Percentiles rank a stretch among this genome's conserved stretches.
Conservation (phyloP, 2,888 invertebrate genomes). For the Amblyjoppa fuscipennis region DNA sequence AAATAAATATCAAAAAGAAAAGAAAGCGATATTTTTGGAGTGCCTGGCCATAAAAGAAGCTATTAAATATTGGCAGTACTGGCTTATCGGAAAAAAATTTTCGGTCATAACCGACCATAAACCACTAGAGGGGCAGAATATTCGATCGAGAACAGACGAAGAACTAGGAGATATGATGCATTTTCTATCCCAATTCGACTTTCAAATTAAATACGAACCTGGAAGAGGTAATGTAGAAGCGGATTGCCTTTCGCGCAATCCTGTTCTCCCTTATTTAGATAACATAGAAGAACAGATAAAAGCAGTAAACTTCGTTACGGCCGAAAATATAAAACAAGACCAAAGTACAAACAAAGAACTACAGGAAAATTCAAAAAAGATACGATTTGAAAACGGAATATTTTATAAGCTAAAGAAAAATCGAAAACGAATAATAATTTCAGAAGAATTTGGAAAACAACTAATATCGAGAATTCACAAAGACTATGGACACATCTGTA, state of each 20-base stretch:
- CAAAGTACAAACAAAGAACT: conserved; percentile 55
- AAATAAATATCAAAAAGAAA: too few relatives aligned
- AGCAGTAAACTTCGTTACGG: conserved; percentile 60
- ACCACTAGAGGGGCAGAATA: conserved; percentile 62
- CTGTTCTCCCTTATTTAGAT: conserved; percentile 33
- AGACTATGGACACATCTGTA: conserved; percentile 56
- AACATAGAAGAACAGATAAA: conserved; percentile 58
- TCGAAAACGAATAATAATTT: conserved; percentile 57
- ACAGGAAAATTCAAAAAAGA: too few relatives aligned
- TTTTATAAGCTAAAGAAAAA: conserved; percentile 48
- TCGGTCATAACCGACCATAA: conserved; percentile 65
- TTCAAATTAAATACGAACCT: conserved; percentile 63
- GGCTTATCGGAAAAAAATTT: conserved; percentile 67
- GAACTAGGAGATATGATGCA: conserved; percentile 63
- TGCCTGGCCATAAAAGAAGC: too few relatives aligned
- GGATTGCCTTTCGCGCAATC: conserved; percentile 64
- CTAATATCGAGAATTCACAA: conserved; percentile 47
- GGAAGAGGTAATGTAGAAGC: conserved; percentile 64
- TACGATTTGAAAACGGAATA: conserved; percentile 55
- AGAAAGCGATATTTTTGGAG: too few relatives aligned
- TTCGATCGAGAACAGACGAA: conserved; percentile 66
- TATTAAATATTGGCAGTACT: conserved; percentile 73
- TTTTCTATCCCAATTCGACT: conserved; percentile 64
- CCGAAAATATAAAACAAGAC: conserved; percentile 57
- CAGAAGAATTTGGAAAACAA: conserved; percentile 59